Conservation (phyloP, 2,797 vertebrate species). For the Brachyalestes nurse region DNA sequence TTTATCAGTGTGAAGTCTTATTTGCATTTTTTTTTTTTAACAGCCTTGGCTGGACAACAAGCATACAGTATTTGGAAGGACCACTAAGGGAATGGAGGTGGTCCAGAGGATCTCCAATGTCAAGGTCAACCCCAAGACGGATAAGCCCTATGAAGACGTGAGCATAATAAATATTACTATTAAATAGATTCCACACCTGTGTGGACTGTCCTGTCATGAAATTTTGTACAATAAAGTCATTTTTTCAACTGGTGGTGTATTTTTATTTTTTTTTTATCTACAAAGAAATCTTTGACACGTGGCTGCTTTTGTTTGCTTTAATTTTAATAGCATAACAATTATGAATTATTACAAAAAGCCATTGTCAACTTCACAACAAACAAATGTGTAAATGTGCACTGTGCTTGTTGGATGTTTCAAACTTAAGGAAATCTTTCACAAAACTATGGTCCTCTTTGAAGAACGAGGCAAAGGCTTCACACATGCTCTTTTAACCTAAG, state of each 20-base stretch:
- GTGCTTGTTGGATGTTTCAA: constrained; percentile 68
- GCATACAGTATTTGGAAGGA: constrained; percentile 95
- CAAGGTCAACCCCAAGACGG: constrained; percentile 97
- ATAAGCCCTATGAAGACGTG: constrained; percentile 98
- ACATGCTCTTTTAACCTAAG: constrained; percentile 68
- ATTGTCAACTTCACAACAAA: constrained; percentile 69
- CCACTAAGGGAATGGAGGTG: constrained; percentile 97
- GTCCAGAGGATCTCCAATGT: constrained; percentile 97
- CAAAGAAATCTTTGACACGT: constrained; percentile 2
- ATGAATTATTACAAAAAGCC: constrained; percentile 76
- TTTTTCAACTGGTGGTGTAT: constrained; percentile 48
- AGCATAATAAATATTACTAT: constrained; percentile 98
- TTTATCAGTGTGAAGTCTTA: no score
- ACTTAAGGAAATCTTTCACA: constrained; percentile 56
- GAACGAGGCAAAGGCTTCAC: constrained; percentile 57
- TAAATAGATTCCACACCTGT: constrained; percentile 76
- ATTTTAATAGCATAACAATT: constrained; percentile 77
- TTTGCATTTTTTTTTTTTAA: constrained; percentile 39
- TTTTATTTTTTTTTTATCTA: background rate
- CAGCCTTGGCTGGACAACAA: constrained; percentile 99
- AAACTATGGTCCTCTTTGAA: constrained; percentile 40
- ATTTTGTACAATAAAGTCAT: constrained; percentile 60
- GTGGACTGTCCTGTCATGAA: background rate
- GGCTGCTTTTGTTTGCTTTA: constrained; percentile 19
- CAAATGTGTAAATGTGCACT: constrained; percentile 65